Conservation (phyloP, 2,797 vertebrate species). For the Graptemys geographica region DNA sequence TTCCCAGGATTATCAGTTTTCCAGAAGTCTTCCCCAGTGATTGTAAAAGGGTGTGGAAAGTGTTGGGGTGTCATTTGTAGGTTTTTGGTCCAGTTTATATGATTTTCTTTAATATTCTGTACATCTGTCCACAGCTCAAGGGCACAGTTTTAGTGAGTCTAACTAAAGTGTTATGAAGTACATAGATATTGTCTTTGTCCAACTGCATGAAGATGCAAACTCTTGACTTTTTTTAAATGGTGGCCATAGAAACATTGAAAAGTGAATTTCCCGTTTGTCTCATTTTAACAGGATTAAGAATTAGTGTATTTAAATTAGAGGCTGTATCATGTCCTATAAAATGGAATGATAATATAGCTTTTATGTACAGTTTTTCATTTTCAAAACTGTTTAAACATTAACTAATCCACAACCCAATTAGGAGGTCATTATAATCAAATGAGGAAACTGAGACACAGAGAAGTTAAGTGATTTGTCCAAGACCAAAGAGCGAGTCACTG, state of each 20-base stretch:
- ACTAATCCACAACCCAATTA: neutral
- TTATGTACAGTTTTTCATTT: neutral
- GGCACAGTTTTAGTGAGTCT: neutral
- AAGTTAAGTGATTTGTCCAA: neutral
- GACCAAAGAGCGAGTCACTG: neutral
- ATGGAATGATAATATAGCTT: neutral
- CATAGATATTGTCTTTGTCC: neutral
- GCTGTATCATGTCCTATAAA: neutral
- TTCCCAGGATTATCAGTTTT: no score
- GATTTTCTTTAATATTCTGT: neutral
- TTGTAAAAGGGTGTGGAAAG: no score
- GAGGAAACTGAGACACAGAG: neutral
- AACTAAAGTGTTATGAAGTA: neutral
- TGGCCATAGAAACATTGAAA: neutral
- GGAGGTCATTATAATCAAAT: neutral
- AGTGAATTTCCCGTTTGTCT: neutral
- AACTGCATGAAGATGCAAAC: neutral
- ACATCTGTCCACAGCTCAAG: neutral
- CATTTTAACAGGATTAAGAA: neutral
- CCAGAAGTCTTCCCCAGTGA: no score
- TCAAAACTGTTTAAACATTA: neutral
- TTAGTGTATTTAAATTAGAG: neutral
- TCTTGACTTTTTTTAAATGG: neutral
- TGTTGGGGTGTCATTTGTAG: no score
- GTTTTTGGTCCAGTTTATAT: no score